Evolutionary conservation across 2,797 vertebrate genomes (phyloP).

Genomic region (Anomalospiza imberbis): DNA sequence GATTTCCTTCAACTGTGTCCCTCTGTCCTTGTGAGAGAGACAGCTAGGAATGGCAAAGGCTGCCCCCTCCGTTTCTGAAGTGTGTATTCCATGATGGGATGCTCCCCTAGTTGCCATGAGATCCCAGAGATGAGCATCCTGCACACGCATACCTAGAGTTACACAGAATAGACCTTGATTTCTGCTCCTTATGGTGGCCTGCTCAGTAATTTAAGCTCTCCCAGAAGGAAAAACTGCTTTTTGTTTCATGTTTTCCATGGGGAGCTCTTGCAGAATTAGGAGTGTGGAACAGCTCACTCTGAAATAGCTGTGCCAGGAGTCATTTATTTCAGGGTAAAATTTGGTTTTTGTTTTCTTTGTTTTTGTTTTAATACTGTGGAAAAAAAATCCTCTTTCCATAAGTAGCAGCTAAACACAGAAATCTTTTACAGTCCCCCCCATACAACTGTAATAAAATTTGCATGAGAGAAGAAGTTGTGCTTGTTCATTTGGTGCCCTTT

Average conservation of each 20-base stretch:
- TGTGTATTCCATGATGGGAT: background rate
- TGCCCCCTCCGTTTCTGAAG: background rate
- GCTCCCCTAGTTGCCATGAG: background rate
- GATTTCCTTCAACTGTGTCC: background rate
- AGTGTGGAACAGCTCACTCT: background rate
- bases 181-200: background rate
- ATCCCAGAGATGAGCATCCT: background rate
- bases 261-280: background rate
- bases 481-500: slow-evolving; percentile 39
- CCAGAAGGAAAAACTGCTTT: background rate
- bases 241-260: background rate
- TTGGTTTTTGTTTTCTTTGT: background rate
- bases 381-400: slow-evolving; percentile 25
- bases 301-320: background rate
- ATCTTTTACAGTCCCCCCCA: background rate
- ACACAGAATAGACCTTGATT: background rate
- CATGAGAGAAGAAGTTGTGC: slow-evolving; percentile 13
- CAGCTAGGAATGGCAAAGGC: background rate
- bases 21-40: background rate
- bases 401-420: background rate
- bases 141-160: background rate
- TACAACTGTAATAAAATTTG: slow-evolving; percentile 27
- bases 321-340: background rate
- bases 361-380: slow-evolving; percentile 18
- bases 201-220: background rate